Base-by-base conservation (phyloP, 2,797 vertebrate genomes). In the Peromyscus nudipes region DNA sequence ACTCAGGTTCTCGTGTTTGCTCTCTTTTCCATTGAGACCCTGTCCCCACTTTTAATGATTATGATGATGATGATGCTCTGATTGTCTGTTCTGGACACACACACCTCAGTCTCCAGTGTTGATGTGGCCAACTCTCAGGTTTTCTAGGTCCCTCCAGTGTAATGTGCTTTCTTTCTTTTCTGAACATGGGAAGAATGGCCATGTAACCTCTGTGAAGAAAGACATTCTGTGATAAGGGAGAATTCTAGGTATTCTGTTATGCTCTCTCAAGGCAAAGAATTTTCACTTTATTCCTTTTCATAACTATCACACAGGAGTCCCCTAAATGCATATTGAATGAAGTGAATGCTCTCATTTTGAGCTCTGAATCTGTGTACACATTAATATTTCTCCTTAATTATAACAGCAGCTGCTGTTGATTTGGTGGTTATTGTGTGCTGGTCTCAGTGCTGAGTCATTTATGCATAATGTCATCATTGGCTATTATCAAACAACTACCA, bases 311-410 rank as follows among this genome's bases (percentile, higher is more conserved):
- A 85, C 12, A 43, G 17, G 43, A 87, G 11, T 49, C 95, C 46
- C 31, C 40, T 64, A 96, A 97, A 73, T 89, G 16, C 12, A n/a
- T 65, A 62, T 81, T 90, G 46, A 97, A 89, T 65, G 80, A 75
- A 91, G 7, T 92, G 57, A 96, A 84, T 96, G 12, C 25, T 34
- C 46, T 94, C n/a, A 88, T 97, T 97, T 81, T 57, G 25, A 95
- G 71, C 62, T 96, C n/a, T 86, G 79, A 95, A 84, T 97, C 37
- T 55, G n/a, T 77, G 23, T 43, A 62, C 69, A 69, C 40, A 93
- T 93, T 93, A 91, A 85, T 97, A 82, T 97, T 95, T 97, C 52
- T 71, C 81, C 27, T 52, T 76, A 96, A 89, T 95, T 19, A 25
- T 77, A 95, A 91, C n/a, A 96, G 62, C 89, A 93, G 75, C 49